A percentile compares a stretch with the other conserved stretches of the same genome.
Evolutionary conservation across 2,113 vertebrate species (phyloP).

Genomic region (Ranitomeya variabilis): DNA sequence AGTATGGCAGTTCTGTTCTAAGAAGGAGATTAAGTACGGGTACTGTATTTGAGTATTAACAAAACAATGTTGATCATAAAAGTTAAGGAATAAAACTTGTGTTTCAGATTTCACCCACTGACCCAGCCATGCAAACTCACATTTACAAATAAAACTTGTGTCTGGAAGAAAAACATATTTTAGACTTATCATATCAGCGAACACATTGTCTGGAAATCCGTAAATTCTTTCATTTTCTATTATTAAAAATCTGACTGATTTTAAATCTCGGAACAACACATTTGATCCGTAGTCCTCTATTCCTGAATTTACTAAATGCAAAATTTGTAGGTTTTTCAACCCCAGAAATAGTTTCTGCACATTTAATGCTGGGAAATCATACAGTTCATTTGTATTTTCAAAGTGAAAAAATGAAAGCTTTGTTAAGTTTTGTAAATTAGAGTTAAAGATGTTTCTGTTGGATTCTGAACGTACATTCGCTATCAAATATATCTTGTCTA

Average conservation of each 20-base stretch:
- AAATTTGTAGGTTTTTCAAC: slow-evolving; percentile 3
- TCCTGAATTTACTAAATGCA: slow-evolving; percentile 38
- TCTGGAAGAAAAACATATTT: slow-evolving; percentile 40
- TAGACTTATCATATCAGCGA: slow-evolving; percentile 6
- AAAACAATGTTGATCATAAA: slow-evolving; percentile 40
- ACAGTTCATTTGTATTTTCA: not conserved
- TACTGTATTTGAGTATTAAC: not conserved
- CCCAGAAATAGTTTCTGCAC: slow-evolving; percentile 2
- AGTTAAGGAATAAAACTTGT: not conserved
- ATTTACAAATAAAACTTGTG: slow-evolving; percentile 22
- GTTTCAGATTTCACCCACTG: not conserved
- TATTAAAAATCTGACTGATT: slow-evolving; percentile 13
- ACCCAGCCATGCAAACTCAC: slow-evolving; percentile 13
- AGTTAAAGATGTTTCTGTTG: not conserved
- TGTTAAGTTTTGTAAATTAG: not conserved
- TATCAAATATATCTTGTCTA: slow-evolving; percentile 22
- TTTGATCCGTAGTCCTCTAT: slow-evolving; percentile 10
- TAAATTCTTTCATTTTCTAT: slow-evolving; percentile 33
- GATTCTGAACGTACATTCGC: not conserved
- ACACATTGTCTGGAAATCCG: not conserved
- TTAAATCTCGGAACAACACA: slow-evolving; percentile 25
- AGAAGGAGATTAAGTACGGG: not conserved
- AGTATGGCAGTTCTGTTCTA: not conserved
- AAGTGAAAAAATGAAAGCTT: slow-evolving; percentile 8
- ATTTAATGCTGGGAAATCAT: not conserved